Percentiles rank a stretch among this genome's conserved stretches.
These are phyloP conservation scores for Herpetotheres cachinnans DNA, from an alignment of 2,113 vertebrate genomes.

Conservation along the genomic window DNA sequence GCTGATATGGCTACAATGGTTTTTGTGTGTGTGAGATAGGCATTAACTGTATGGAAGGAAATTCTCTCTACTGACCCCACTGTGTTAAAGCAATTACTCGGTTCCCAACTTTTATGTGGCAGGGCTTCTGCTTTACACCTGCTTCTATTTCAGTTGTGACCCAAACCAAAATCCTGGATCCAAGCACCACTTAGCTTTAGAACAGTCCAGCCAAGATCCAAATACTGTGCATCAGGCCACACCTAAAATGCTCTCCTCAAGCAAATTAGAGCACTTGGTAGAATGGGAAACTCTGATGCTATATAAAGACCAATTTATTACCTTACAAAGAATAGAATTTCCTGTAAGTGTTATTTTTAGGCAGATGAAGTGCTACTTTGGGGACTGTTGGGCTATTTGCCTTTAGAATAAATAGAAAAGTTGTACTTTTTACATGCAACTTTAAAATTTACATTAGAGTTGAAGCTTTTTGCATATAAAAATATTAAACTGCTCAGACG, in stretches of 20 bases:
- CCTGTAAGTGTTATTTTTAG: slow-evolving; percentile 35
- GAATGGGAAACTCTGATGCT: background rate
- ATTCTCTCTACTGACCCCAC: background rate
- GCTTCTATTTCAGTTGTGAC: background rate
- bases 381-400: background rate
- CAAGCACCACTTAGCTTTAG: background rate
- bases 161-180: background rate
- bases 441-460: background rate
- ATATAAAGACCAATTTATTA: background rate
- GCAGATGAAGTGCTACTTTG: background rate
- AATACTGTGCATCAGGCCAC: background rate
- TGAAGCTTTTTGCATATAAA: background rate
- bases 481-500: background rate
- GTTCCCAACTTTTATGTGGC: background rate
- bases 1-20: background rate
- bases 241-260: background rate
- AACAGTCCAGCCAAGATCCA: background rate
- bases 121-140: background rate
- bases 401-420: background rate
- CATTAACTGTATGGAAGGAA: background rate
- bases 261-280: background rate
- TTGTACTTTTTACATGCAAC: background rate
- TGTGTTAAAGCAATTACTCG: background rate
- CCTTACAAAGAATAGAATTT: slow-evolving; percentile 39
- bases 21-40: background rate